A percentile compares a stretch with the other conserved stretches of the same genome.
These are phyloP conservation scores for Nephrotoma guestfalica DNA, from an alignment of 2,888 invertebrate species.

Conservation along the genomic window DNA sequence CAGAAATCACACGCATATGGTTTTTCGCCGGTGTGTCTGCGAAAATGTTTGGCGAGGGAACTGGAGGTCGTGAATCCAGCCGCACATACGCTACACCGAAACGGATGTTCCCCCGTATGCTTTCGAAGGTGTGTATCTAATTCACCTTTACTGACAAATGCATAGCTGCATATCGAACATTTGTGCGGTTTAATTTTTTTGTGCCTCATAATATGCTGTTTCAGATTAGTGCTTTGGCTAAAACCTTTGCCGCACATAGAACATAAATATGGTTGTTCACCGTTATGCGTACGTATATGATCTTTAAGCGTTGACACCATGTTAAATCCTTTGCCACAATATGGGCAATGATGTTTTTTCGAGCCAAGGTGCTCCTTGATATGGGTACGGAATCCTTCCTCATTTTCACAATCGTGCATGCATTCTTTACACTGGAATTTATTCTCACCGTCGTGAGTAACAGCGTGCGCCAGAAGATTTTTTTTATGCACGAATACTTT, in stretches of 20 bases:
- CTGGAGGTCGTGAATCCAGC: slow-evolving; percentile 43
- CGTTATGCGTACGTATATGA: slow-evolving; percentile 40
- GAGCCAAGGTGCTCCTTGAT: slow-evolving; percentile 33
- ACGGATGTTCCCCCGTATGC: slow-evolving; percentile 45
- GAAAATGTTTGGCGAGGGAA: slow-evolving; percentile 38
- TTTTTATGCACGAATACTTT: slow-evolving; percentile 40
- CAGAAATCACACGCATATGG: slow-evolving; percentile 21
- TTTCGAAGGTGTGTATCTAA: slow-evolving; percentile 39
- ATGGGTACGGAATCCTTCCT: slow-evolving; percentile 34
- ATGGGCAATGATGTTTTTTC: slow-evolving; percentile 36
- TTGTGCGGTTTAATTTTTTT: slow-evolving; percentile 34
- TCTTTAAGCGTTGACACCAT: slow-evolving; percentile 44
- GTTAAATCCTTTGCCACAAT: slow-evolving; percentile 33
- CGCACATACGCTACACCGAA: slow-evolving; percentile 39
- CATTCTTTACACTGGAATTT: slow-evolving; percentile 27
- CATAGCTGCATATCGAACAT: slow-evolving; percentile 32
- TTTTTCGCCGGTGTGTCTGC: slow-evolving; percentile 36
- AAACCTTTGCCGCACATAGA: slow-evolving; percentile 42
- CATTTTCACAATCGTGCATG: slow-evolving; percentile 28
- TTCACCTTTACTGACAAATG: slow-evolving; percentile 36
- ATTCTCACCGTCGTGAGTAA: slow-evolving; percentile 17
- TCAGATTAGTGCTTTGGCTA: slow-evolving; percentile 43
- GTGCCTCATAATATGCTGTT: slow-evolving; percentile 42
- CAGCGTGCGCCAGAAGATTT: slow-evolving; percentile 38
- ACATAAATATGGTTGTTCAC: slow-evolving; percentile 42